phyloP scores from a whole-genome alignment of 2,888 invertebrate genomes.

The Acanthopleura granulata region DNA sequence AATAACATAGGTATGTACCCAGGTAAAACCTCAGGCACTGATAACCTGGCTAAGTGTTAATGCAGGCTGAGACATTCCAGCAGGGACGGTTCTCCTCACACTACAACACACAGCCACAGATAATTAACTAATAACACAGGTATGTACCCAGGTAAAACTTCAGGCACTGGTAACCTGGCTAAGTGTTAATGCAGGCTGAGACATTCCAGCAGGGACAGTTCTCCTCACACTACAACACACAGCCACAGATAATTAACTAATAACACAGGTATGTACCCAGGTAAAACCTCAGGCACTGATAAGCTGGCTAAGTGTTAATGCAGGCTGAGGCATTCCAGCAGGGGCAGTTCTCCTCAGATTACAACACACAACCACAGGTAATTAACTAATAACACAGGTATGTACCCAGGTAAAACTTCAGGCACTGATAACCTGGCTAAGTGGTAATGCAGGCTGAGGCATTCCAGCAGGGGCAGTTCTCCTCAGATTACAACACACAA shows the following conservation, averaged over 20 bases:
- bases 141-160: constrained; percentile 29
- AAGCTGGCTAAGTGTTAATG: constrained; percentile 51
- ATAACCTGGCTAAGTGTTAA: constrained; percentile 52
- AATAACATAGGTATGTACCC: too few relatives aligned
- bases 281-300: constrained; percentile 47
- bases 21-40: constrained; percentile 45
- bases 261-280: too few relatives aligned
- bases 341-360: constrained; percentile 40
- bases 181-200: constrained; percentile 45
- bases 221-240: constrained; percentile 35
- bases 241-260: too few relatives aligned
- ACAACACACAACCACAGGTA: background rate
- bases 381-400: too few relatives aligned
- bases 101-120: constrained; percentile 25
- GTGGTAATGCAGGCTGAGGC: too few relatives aligned
- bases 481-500: too few relatives aligned
- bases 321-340: constrained; percentile 37
- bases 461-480: too few relatives aligned
- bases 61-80: constrained; percentile 35
- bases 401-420: too few relatives aligned
- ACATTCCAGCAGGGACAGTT: constrained; percentile 36
- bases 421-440: too few relatives aligned
- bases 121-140: too few relatives aligned
- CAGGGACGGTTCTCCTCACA: constrained; percentile 39
- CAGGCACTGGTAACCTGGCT: constrained; percentile 50